Base-by-base conservation (phyloP, 2,797 vertebrate species). In the Mionectes olivaceus region DNA sequence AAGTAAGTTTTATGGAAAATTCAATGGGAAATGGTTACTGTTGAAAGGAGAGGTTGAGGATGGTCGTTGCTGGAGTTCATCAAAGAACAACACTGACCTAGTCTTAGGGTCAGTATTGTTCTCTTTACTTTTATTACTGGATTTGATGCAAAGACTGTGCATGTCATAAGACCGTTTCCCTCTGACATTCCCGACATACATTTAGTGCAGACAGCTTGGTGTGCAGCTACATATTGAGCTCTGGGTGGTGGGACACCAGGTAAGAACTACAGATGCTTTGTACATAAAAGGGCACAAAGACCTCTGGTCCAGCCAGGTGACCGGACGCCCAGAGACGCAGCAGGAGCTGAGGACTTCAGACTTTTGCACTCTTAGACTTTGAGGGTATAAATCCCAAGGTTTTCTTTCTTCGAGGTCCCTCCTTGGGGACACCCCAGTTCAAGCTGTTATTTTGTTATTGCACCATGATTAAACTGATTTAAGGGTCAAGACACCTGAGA, bases 241-340 rank as follows among this genome's bases (percentile, higher is more conserved):
- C 46, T 24, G 30, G 11, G 13, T 41, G 23, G 30, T 68, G 52
- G 46, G 46, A 73, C 74, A 9, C 12, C 30, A 53, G 59, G 30
- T 44, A 53, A 35, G 87, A 71, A 47, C 39, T 41, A 59, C 47
- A 65, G 80, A 78, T 19, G 39, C 33, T 32, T 47, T 83, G 52
- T 39, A 41, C 30, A 60, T 59, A 25, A n/a, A 35, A 41, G 15
- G 18, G 5, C 19, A 2, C 4, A 3, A 46, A 33, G 30, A 53
- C 22, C 46, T 59, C 46, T 47, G 39, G 15, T 50, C 30, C 12
- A 41, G 50, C 17, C 49, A 50, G 37, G 19, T 6, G 10, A 24
- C 14, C 5, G 7, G 57, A 35, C 16, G 24, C 32, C 55, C 2
- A 0, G 28, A 60, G 13, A 25, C n/a, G 15, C 1, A 0, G 11